Base-by-base conservation (phyloP, 2,888 invertebrate genomes). In the Cynaeus angustus region DNA sequence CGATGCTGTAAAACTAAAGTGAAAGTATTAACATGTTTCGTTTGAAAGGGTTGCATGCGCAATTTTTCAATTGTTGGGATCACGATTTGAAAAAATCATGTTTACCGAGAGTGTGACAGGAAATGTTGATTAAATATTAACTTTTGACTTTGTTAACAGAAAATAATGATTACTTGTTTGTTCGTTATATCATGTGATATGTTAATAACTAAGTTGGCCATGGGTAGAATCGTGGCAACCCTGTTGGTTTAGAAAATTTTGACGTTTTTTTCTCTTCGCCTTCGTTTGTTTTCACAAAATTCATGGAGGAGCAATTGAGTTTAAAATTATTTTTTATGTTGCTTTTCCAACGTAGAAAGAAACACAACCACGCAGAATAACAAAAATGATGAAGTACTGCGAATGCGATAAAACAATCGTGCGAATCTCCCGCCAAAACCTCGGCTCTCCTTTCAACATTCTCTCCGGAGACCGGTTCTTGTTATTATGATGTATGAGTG, bases 371-470 rank as follows among this genome's bases (percentile, higher is more conserved):
- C n/a, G n/a, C n/a, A n/a, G n/a, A n/a, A n/a, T n/a, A n/a, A n/a
- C n/a, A n/a, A n/a, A n/a, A n/a, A n/a, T n/a, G n/a, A n/a, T n/a
- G n/a, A n/a, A n/a, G n/a, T n/a, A n/a, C n/a, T n/a, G 21, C 21
- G 2, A 21, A 21, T 21, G 21, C n/a, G n/a, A n/a, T n/a, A n/a
- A 21, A 33, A 33, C 7, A 33, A 33, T 4, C 33, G 41, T 50
- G 7, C 10, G 43, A 56, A 56, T 14, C 58, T 59, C 66, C 58
- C 66, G 66, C 58, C 66, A 56, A 66, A 66, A 66, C 48, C 16
- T 7, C 30, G 58, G 12, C n/a, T 56, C 28, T 28, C 21, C 43
- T 43, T 28, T 48, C 56, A 38, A 33, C 37, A 38, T 55, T 55
- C 26, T 66, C 41, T 13, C 21, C 52, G 8, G 16, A 14, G 67